These are phyloP conservation scores for Clarias batrachus DNA, from an alignment of 2,113 vertebrate genomes.

Conservation along the genomic window DNA sequence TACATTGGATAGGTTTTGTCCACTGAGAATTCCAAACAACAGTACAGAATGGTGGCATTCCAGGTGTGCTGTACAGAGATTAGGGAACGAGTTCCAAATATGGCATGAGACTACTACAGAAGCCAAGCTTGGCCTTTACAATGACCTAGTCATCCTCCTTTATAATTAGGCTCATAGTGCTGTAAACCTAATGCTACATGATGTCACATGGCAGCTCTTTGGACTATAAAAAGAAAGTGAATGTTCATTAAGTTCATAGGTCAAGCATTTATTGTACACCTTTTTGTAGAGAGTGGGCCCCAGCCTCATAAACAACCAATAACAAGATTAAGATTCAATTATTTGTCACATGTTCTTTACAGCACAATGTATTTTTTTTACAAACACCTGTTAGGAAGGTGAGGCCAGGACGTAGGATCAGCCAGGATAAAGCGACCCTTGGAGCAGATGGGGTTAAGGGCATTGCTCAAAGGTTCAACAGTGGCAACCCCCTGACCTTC, in stretches of 20 bases:
- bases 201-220: slow-evolving; percentile 2
- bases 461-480: no score
- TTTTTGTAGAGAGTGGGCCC: background rate
- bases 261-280: background rate
- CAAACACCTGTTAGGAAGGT: no score
- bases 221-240: slow-evolving; percentile 22
- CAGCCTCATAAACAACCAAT: background rate
- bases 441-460: no score
- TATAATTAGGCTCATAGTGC: background rate
- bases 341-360: no score
- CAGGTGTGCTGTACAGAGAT: background rate
- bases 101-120: background rate
- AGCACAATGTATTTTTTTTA: no score
- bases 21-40: background rate
- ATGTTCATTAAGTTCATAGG: background rate
- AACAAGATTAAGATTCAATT: no score
- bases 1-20: background rate
- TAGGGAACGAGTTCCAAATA: background rate
- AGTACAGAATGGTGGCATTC: background rate
- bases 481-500: no score
- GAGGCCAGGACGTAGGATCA: no score
- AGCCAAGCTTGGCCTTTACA: background rate
- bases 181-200: slow-evolving; percentile 1
- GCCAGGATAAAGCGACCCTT: no score
- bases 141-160: background rate